Evolutionary conservation across 2,797 vertebrate genomes (phyloP).

Genomic region (Oophaga sylvatica): DNA sequence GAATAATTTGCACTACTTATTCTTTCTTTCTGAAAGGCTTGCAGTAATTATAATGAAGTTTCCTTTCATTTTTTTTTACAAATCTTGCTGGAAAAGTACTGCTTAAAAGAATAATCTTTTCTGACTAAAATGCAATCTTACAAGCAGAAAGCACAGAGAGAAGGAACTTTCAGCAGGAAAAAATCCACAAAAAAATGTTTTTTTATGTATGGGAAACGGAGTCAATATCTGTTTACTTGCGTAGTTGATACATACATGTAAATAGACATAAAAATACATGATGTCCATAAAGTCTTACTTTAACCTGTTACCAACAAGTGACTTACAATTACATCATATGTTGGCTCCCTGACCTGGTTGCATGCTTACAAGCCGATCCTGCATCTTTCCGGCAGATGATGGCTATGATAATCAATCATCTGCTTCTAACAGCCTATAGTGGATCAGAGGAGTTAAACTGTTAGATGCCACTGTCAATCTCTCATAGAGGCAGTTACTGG

Average conservation of each 20-base stretch:
- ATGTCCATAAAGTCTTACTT: background rate
- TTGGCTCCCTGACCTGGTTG: too few species aligned
- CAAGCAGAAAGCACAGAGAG: constrained; percentile 5
- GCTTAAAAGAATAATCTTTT: constrained; percentile 19
- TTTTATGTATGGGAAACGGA: background rate
- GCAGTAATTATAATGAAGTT: constrained; percentile 34
- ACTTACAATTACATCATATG: too few species aligned
- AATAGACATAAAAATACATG: background rate
- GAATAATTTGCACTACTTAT: constrained; percentile 25
- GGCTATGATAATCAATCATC: too few species aligned
- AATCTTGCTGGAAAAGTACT: constrained; percentile 18
- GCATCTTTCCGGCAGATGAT: too few species aligned
- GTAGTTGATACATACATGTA: background rate
- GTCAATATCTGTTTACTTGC: background rate
- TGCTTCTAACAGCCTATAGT: too few species aligned
- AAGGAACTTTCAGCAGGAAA: background rate
- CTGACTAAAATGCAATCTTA: constrained; percentile 16
- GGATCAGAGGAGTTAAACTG: too few species aligned
- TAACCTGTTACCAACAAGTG: too few species aligned
- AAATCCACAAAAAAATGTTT: background rate
- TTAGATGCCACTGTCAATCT: too few species aligned
- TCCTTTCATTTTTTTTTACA: constrained; percentile 28
- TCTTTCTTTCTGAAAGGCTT: constrained; percentile 16
- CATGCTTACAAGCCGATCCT: too few species aligned
- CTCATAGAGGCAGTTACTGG: too few species aligned